phyloP scores from a whole-genome alignment of 2,888 invertebrate genomes.

The Himalopsyche anomala region DNA sequence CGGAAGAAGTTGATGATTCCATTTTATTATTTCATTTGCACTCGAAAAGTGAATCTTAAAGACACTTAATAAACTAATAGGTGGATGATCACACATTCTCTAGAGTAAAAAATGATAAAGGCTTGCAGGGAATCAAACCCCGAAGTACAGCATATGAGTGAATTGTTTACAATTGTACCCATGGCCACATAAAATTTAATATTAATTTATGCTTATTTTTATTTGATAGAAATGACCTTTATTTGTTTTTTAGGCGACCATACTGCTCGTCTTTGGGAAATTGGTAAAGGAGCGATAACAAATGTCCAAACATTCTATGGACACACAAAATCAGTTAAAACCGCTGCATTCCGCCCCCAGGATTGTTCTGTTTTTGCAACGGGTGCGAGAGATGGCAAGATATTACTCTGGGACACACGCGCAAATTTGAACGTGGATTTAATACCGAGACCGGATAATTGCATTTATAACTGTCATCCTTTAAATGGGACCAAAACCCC shows the following conservation, averaged over 20 bases:
- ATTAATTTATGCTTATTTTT: too few species aligned
- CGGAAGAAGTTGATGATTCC: too few species aligned
- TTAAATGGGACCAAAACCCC: conserved; percentile 75
- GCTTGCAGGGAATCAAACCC: too few species aligned
- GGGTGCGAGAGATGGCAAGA: conserved; percentile 91
- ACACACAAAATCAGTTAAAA: conserved; percentile 90
- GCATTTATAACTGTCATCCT: conserved; percentile 82
- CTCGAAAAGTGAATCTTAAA: too few species aligned
- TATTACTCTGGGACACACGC: conserved; percentile 90
- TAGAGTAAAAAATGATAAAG: too few species aligned
- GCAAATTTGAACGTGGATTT: conserved; percentile 72
- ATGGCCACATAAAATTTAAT: too few species aligned
- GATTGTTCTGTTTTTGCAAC: conserved; percentile 89
- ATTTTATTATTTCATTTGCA: too few species aligned
- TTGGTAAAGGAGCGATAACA: conserved; percentile 75
- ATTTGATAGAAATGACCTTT: conserved; percentile 33
- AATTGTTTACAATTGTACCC: too few species aligned
- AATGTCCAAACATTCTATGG: conserved; percentile 80
- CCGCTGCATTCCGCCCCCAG: conserved; percentile 83
- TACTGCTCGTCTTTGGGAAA: conserved; percentile 88
- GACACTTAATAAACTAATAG: too few species aligned
- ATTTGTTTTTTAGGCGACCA: conserved; percentile 81
- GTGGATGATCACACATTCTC: too few species aligned
- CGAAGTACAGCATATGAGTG: too few species aligned
- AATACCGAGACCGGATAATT: conserved; percentile 80